Evolutionary conservation across 2,888 invertebrate genomes (phyloP), one percentile per base, ranked within the genome.

Genomic region (Chouioia cunea): DNA sequence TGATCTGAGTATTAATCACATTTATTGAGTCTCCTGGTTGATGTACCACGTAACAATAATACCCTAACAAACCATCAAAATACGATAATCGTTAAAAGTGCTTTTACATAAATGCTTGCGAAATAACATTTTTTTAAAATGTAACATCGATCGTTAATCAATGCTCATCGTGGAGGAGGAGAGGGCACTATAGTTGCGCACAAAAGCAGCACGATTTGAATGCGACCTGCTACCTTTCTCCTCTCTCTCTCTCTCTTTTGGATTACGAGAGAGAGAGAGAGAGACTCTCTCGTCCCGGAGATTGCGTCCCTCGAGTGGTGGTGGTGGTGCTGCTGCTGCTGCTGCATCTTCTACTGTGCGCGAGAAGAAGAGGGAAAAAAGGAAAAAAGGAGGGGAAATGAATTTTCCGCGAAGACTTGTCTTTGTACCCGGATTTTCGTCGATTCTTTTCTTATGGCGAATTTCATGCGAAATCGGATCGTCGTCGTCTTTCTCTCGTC

Each of bases 1-100:
- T 79, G 79, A 79, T 79, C 77, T 66, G 52, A 57, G 48, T 78
- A 80, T 81, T 79, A 79, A 81, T 81, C 79, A 76, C 76, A 65
- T 67, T n/a, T n/a, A 69, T 74, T 67, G 76, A 75, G 71, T 65
- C 6, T 6, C 36, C 12, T 10, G 6, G 36, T 36, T 36, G 36
- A 1, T 12, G 12, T 3, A 10, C 36, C 12, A 1, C 36, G 36
- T 10, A 1, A 36, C 60, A 68, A 63, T 59, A 65, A 56, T 57
- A 47, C n/a, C n/a, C n/a, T n/a, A n/a, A n/a, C n/a, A n/a, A n/a
- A n/a, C n/a, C n/a, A n/a, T n/a, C n/a, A n/a, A n/a, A n/a, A n/a
- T n/a, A n/a, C n/a, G n/a, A n/a, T n/a, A n/a, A n/a, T n/a, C n/a
- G n/a, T n/a, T n/a, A n/a, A n/a, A n/a, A n/a, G n/a, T 27, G 4